phyloP scores from a whole-genome alignment of 2,888 invertebrate genomes.

The Augiades crinisus region DNA sequence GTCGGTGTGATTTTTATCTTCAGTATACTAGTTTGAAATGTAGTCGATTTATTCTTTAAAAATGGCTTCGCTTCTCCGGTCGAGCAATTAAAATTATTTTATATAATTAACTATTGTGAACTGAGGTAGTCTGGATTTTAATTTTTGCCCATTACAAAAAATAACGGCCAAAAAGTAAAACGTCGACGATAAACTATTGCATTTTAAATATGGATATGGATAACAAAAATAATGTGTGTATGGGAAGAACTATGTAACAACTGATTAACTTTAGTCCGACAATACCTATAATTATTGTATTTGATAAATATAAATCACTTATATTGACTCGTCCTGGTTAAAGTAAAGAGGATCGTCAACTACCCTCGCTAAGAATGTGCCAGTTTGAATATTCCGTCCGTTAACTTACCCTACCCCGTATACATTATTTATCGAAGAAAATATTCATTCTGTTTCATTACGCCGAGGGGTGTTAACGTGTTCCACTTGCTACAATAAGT shows the following conservation, averaged over 20 bases:
- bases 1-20: constrained; percentile 36
- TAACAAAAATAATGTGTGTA: constrained; percentile 77
- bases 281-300: constrained; percentile 62
- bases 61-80: constrained; percentile 50
- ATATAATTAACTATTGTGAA: constrained; percentile 73
- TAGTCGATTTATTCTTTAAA: constrained; percentile 64
- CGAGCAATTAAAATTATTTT: constrained; percentile 69
- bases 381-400: constrained; percentile 28
- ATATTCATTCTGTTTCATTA: constrained; percentile 27
- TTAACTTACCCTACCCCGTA: constrained; percentile 38
- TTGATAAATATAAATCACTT: constrained; percentile 48
- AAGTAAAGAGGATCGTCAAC: constrained; percentile 14
- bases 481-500: constrained; percentile 47
- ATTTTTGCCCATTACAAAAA: constrained; percentile 29
- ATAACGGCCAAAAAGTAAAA: constrained; percentile 35
- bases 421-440: constrained; percentile 34
- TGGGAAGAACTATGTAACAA: constrained; percentile 77
- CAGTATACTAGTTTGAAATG: constrained; percentile 34
- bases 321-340: constrained; percentile 43
- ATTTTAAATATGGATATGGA: constrained; percentile 77
- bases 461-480: constrained; percentile 25
- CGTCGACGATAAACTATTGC: constrained; percentile 67
- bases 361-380: neutral
- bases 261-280: constrained; percentile 67
- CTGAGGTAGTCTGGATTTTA: constrained; percentile 45